Percentiles rank a stretch among this genome's conserved stretches.
Evolutionary conservation across 2,797 vertebrate genomes (phyloP).

Genomic region (Chaetodon trifasciatus): DNA sequence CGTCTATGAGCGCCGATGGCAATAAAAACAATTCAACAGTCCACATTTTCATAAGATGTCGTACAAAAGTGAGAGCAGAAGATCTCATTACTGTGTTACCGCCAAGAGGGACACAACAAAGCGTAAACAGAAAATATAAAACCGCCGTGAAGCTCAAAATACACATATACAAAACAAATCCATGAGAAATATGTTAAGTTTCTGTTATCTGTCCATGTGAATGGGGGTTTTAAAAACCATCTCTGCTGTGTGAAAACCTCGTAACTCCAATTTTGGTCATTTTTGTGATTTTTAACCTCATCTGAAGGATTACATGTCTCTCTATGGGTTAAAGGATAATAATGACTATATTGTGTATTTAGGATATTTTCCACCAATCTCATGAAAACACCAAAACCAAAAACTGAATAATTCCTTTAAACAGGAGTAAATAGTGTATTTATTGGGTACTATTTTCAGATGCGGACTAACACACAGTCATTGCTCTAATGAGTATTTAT

Average conservation of each 20-base stretch:
- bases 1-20: slow-evolving; percentile 33
- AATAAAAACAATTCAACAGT: slow-evolving; percentile 45
- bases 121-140: slow-evolving; percentile 45
- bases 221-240: slow-evolving; percentile 18
- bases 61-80: slow-evolving; percentile 52
- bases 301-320: slow-evolving; percentile 2
- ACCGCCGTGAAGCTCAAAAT: slow-evolving; percentile 27
- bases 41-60: slow-evolving; percentile 44
- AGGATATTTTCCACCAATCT: slow-evolving; percentile 24
- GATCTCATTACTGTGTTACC: slow-evolving; percentile 42
- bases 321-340: background rate
- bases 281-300: background rate
- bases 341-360: background rate
- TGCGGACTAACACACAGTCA: slow-evolving; percentile 10
- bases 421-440: background rate
- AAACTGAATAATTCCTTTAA: slow-evolving; percentile 3
- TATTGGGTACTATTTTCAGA: slow-evolving; percentile 6
- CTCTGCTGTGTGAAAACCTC: slow-evolving; percentile 47
- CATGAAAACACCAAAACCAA: slow-evolving; percentile 25
- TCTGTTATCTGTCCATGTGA: slow-evolving; percentile 19
- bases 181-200: slow-evolving; percentile 27
- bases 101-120: slow-evolving; percentile 38
- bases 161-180: slow-evolving; percentile 52
- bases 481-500: slow-evolving; percentile 3
- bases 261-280: slow-evolving; percentile 35